Conservation (phyloP, 1,140 invertebrate genomes). For the Ericerus pela region DNA sequence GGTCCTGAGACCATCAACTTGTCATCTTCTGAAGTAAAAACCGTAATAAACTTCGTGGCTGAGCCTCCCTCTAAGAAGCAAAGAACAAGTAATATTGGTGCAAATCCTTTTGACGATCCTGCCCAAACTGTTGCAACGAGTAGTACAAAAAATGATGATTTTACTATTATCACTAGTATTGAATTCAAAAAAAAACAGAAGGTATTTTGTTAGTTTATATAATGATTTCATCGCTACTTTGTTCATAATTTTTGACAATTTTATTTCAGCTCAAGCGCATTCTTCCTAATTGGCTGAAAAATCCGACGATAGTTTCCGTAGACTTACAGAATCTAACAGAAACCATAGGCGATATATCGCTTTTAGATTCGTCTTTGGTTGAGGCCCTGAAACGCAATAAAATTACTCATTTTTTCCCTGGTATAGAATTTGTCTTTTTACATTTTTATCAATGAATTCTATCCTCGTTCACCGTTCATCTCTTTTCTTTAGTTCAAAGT, state of each 20-base stretch:
- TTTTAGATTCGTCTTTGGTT: slow-evolving; percentile 45
- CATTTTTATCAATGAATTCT: not conserved
- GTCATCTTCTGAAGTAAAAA: not conserved
- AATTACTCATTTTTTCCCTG: slow-evolving; percentile 61
- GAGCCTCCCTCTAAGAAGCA: not conserved
- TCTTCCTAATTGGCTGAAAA: slow-evolving; percentile 73
- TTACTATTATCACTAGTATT: not conserved
- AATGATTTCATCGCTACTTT: not conserved
- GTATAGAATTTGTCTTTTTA: slow-evolving; percentile 18
- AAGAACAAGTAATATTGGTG: too few relatives aligned
- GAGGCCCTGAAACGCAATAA: slow-evolving; percentile 50
- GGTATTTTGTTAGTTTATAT: slow-evolving; percentile 1
- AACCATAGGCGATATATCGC: slow-evolving; percentile 40
- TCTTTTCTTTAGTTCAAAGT: slow-evolving; percentile 53
- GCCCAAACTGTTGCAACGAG: not conserved
- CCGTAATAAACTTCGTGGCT: not conserved
- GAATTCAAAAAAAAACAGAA: slow-evolving; percentile 4
- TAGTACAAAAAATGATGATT: not conserved
- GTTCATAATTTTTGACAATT: not conserved
- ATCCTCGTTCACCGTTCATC: slow-evolving; percentile 4
- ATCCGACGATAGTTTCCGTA: slow-evolving; percentile 57
- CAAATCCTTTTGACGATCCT: not conserved
- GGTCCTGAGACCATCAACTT: not conserved
- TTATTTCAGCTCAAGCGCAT: slow-evolving; percentile 20
- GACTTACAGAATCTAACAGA: slow-evolving; percentile 45